Base-by-base conservation (phyloP, 2,888 invertebrate species). In the Aplocera efformata region DNA sequence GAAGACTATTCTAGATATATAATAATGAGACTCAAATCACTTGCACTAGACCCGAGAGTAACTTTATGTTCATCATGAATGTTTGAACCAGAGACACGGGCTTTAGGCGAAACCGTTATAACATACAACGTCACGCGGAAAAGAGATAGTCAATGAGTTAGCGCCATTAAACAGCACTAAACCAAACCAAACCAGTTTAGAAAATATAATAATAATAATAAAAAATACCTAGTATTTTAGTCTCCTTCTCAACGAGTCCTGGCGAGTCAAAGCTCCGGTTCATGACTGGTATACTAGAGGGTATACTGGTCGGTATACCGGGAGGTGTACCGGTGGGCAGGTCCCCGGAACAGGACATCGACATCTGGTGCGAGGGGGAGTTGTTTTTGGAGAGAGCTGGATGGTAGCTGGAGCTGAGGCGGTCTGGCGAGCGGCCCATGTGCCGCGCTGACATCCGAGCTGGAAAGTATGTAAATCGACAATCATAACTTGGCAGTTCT, bases 361-460 rank as follows among this genome's bases (percentile, higher is more conserved):
- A 69, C 73, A 73, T 73, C 43, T 61, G 69, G 22, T 66, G 76
- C 0, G 74, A 66, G 0, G 84, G 83, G 0, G 80, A 76, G 28
- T 54, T 69, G 17, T 60, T 60, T 47, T 75, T 77, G 10, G 70
- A 46, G 1, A 80, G 43, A 0, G 72, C 70, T 0, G 86, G 76
- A 67, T 94, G 94, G 79, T 92, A 94, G 70, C 94, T 94, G 7
- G 92, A 90, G 1, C 91, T 84, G 85, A 94, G 92, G 6, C 93
- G 90, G 72, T 94, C 94, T 0, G 94, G 94, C 0, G 94, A 94
- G 22, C 86, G 76, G 17, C 83, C 85, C 76, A 83, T 61, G 67
- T 80, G 79, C 0, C 86, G 78, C 0, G 75, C 59, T 0, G 74
- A 58, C 23, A 86, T 83, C 24, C 86, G 82, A 0, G 79, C 86